Evolutionary conservation across 2,797 vertebrate genomes (phyloP), one percentile per base, ranked within the genome.

Genomic region (Cirrhinus mrigala): DNA sequence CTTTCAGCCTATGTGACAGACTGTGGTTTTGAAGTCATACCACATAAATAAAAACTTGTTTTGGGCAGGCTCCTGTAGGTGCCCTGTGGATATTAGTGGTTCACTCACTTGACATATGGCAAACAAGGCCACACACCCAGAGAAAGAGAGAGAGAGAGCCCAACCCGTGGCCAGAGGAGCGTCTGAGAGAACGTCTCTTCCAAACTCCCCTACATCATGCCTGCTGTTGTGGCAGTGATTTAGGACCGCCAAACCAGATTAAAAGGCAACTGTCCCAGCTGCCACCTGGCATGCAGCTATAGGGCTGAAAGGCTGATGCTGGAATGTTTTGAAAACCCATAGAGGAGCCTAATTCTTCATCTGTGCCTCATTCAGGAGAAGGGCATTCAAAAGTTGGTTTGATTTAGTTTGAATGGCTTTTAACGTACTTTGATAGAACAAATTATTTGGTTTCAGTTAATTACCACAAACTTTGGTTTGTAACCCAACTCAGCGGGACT

Each of bases 251-350:
- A 85, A 87, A 87, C 84, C 86, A 88, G 87, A 88, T 87, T 89
- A 90, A 88, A 89, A 64, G 82, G 87, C 64, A 87, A 87, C 70
- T 85, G 79, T 87, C 93, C 93, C 94, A 96, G 94, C 95, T 95
- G 95, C 93, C 95, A 96, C 95, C 95, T 96, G 95, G 95, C 94
- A 93, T 92, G 87, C 90, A 87, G 89, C 58, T 58, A 68, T 84
- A 93, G 83, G 90, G 88, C 92, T 93, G 90, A 90, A 89, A 88
- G 90, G 74, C 92, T 89, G 81, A 88, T 77, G 75, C 92, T 89
- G 85, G 85, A 87, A 89, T 89, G 85, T 66, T 88, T 75, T 69
- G 80, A 79, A 73, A 86, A 74, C 44, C 52, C 69, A 79, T 62
- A 88, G 80, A 86, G 66, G 75, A 85, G 83, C 37, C 81, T 86